phyloP scores from a whole-genome alignment of 2,888 invertebrate genomes.

The Tetanocera ferruginea region DNA sequence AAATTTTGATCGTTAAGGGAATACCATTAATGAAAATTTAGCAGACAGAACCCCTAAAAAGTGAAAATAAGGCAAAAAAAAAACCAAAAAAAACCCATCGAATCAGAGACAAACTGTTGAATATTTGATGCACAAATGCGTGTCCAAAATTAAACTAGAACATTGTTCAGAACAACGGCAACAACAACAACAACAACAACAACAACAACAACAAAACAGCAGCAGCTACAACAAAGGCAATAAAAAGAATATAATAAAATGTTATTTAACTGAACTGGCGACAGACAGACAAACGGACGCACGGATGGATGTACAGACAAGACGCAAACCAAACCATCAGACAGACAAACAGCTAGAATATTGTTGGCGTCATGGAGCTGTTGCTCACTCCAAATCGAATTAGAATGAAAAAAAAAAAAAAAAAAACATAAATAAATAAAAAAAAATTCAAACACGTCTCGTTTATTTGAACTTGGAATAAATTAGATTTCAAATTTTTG shows the following conservation, averaged over 20 bases:
- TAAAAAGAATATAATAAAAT: too few relatives aligned
- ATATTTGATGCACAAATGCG: slow-evolving; percentile 20
- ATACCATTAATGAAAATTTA: not conserved
- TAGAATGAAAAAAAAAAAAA: not conserved
- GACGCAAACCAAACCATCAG: not conserved
- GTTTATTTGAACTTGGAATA: slow-evolving; percentile 24
- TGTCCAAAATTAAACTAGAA: slow-evolving; percentile 23
- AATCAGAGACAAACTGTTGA: slow-evolving; percentile 25
- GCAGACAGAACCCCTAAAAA: not conserved
- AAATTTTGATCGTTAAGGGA: too few relatives aligned
- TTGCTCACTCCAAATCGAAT: slow-evolving; percentile 1
- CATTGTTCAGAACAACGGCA: not conserved
- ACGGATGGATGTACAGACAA: not conserved
- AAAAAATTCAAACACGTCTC: not conserved
- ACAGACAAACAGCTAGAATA: not conserved
- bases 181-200: not conserved
- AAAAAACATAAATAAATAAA: not conserved
- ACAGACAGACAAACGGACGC: slow-evolving; percentile 20
- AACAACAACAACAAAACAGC: not conserved
- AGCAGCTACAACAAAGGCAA: not conserved
- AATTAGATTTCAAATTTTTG: not conserved
- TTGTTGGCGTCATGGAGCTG: slow-evolving; percentile 24
- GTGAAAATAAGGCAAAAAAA: not conserved
- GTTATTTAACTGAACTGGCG: not conserved
- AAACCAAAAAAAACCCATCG: not conserved